Percentiles rank a stretch among this genome's conserved stretches.
Conservation (phyloP, 2,113 vertebrate genomes). For the Rhinolophus ferrumequinum region DNA sequence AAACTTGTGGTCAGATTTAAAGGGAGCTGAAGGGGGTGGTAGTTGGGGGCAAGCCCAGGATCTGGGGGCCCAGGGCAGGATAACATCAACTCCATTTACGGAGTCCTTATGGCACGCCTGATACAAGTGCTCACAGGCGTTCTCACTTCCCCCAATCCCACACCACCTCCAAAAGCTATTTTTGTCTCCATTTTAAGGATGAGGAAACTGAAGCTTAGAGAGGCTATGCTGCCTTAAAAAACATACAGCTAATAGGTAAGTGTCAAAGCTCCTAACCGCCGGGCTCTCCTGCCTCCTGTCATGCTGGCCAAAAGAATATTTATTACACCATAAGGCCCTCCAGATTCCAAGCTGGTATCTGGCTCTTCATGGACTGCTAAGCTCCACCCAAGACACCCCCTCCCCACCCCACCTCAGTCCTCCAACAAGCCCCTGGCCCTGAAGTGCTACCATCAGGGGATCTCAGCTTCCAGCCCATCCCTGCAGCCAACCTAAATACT, state of each 20-base stretch:
- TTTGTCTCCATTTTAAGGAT: not conserved
- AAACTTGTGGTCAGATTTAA: not conserved
- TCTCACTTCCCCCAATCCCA: not conserved
- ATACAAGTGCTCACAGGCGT: not conserved
- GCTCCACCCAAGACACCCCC: not conserved
- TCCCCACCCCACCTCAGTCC: not conserved
- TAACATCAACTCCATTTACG: not conserved
- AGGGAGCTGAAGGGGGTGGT: not conserved
- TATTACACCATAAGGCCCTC: not conserved
- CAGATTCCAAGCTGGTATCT: not conserved
- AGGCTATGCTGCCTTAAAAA: not conserved
- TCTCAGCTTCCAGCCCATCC: not conserved
- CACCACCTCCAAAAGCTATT: not conserved
- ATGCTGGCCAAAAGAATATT: not conserved
- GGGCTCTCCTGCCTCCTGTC: not conserved
- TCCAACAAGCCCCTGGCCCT: not conserved
- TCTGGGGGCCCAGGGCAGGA: not conserved
- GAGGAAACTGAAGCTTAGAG: not conserved
- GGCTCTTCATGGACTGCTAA: not conserved
- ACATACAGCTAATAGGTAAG: not conserved
- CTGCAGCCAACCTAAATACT: slow-evolving; percentile 92
- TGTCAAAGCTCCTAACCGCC: no score
- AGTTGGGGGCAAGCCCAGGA: not conserved
- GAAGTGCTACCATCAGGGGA: not conserved
- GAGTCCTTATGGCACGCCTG: not conserved